Evolutionary conservation across 2,113 vertebrate genomes (phyloP).

Genomic region (Nestor notabilis): DNA sequence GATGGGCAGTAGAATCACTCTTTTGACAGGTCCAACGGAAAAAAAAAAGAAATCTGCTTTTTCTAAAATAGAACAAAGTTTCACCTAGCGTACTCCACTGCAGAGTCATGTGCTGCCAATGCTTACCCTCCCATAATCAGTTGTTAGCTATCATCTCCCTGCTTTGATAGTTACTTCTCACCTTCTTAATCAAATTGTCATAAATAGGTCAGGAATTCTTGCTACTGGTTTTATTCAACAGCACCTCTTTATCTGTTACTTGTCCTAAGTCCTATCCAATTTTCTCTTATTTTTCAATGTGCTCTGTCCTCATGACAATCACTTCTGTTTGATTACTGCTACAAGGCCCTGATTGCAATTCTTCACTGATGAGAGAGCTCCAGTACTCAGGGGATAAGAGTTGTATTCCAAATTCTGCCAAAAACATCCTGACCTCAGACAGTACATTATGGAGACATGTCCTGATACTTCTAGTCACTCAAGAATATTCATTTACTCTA

Average conservation of each 20-base stretch:
- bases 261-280: conserved; percentile 26
- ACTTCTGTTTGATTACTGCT: conserved; percentile 65
- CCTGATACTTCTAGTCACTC: neutral
- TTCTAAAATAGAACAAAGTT: neutral
- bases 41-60: neutral
- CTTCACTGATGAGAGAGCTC: conserved; percentile 43
- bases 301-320: conserved; percentile 14
- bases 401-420: neutral
- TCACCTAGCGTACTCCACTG: neutral
- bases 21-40: neutral
- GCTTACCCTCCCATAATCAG: conserved; percentile 13
- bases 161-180: neutral
- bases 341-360: conserved; percentile 45
- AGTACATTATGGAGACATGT: neutral
- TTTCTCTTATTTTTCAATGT: conserved; percentile 30
- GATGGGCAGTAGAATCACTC: neutral
- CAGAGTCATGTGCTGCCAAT: neutral
- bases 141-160: conserved; percentile 16
- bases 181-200: conserved; percentile 61
- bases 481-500: neutral
- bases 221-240: conserved; percentile 21
- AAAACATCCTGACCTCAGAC: neutral
- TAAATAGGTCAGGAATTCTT: conserved; percentile 27
- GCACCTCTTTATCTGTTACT: conserved; percentile 55
- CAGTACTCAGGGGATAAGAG: neutral